Base-by-base conservation (phyloP, 2,888 invertebrate species). In the Nemotelus pantherinus region DNA sequence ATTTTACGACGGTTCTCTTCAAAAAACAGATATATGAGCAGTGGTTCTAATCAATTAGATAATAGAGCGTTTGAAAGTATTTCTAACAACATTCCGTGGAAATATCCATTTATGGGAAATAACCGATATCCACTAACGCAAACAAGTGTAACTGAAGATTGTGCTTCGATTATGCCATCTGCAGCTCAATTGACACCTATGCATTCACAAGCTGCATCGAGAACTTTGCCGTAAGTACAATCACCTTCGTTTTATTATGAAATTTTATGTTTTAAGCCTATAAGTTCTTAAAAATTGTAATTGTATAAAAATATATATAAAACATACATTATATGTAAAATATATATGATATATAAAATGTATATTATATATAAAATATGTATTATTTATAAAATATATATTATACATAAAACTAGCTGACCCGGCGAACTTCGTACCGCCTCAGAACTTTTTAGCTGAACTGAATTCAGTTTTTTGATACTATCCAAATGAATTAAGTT, bases 1-100 rank as follows among this genome's bases (percentile, higher is more conserved):
- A 93, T 94, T 84, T 88, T 94, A 81, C 91, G 93, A 83, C 90
- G 93, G 80, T 85, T 93, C 67, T 93, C 93, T 60, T 93, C 93
- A 3, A 93, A 93, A 85, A 92, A 91, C 5, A 89, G 91, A 7
- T 92, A 92, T 64, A 74, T 78, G 25, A 47, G 3, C 67, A 78
- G 3, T 45, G 74, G 25, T n/a, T 81, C 83, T 72, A 86, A 89
- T 44, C 92, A 92, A 0, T 87, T 91, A 2, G 92, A 93, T 81
- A 94, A 93, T 83, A 91, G 91, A 75, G 93, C 90, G 55, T 94
- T 91, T 84, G 93, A 93, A 83, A 83, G 82, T 84, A 91, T 91
- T 82, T 89, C 87, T 2, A 92, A 93, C 0, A 94, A 94, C 85
- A 92, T 93, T 48, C 92, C 93, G 0, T 94, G 93, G 94, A 89